phyloP scores from a whole-genome alignment of 2,888 invertebrate species.

The Lithophane ornitopus region DNA sequence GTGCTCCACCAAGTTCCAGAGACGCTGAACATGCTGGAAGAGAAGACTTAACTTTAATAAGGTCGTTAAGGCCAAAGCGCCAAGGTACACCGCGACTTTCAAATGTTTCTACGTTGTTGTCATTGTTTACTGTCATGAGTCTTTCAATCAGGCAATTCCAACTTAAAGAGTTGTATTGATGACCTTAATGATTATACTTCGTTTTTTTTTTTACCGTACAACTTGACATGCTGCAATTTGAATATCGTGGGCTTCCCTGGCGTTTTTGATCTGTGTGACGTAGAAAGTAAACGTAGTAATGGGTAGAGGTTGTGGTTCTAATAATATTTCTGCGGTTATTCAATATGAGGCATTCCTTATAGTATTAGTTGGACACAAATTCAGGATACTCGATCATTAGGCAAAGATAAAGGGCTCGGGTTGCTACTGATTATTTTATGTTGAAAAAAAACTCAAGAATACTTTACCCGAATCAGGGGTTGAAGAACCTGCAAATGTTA shows the following conservation, averaged over 20 bases:
- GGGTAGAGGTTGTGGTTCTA: background rate
- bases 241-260: no score
- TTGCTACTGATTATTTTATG: background rate
- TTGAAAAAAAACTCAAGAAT: background rate
- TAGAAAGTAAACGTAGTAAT: background rate
- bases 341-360: background rate
- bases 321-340: background rate
- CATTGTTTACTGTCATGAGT: no score
- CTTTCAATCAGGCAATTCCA: no score
- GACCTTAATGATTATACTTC: no score
- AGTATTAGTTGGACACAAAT: background rate
- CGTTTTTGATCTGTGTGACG: background rate
- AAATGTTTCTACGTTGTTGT: no score
- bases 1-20: constrained; percentile 87
- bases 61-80: background rate
- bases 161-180: background rate
- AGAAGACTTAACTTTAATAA: background rate
- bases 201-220: no score
- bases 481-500: background rate
- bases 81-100: background rate
- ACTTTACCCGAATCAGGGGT: background rate
- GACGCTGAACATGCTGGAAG: constrained; percentile 86
- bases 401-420: background rate
- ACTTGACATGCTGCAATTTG: no score
- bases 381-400: background rate